A percentile compares a stretch with the other conserved stretches of the same genome.
phyloP scores from a whole-genome alignment of 1,140 invertebrate species.

The Brachionus manjavacas region DNA sequence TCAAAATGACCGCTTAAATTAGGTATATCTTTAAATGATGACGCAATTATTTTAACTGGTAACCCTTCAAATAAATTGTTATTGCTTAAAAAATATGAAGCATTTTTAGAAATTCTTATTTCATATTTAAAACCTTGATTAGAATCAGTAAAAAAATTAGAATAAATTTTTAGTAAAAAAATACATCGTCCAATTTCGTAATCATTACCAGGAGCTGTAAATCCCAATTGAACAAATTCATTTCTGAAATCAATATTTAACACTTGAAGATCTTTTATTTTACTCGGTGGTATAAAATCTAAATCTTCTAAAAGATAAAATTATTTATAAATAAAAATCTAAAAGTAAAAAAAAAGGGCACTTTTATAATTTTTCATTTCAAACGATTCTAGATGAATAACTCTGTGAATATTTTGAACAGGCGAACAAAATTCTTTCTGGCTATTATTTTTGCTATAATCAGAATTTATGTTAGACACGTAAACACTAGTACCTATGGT shows the following conservation, averaged over 20 bases:
- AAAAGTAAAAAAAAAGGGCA: neutral
- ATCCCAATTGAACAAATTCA: neutral
- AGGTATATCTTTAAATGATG: neutral
- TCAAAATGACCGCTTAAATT: neutral
- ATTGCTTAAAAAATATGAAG: neutral
- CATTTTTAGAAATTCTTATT: neutral
- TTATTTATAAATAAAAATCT: neutral
- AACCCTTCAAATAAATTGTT: neutral
- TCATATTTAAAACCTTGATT: conserved; percentile 11
- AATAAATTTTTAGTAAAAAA: neutral
- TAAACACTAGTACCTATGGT: neutral
- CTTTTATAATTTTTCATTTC: neutral
- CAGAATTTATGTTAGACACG: neutral
- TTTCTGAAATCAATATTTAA: neutral
- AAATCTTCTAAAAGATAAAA: neutral
- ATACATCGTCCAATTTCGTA: neutral
- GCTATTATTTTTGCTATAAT: neutral
- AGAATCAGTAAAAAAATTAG: neutral
- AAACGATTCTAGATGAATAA: neutral
- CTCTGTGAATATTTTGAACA: neutral
- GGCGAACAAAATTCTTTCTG: neutral
- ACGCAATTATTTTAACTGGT: neutral
- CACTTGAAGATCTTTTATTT: neutral
- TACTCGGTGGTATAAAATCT: neutral
- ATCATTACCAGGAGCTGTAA: conserved; percentile 18